A percentile compares a stretch with the other conserved stretches of the same genome.
Conservation (phyloP, 1,140 invertebrate species). For the Drosophila ercepeae region DNA sequence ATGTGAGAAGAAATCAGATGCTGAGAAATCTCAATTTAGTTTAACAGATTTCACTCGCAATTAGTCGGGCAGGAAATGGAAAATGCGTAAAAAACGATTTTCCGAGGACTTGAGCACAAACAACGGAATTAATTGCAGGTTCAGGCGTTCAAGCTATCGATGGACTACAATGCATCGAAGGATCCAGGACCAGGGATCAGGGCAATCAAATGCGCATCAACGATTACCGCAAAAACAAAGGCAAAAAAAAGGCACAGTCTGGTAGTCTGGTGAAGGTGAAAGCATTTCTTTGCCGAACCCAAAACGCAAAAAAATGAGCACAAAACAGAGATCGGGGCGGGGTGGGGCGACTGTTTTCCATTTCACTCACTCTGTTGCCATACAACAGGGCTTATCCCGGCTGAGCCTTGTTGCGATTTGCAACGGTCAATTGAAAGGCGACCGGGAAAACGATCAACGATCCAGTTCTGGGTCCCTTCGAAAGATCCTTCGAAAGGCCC, state of each 20-base stretch:
- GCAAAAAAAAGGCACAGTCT: constrained; percentile 11
- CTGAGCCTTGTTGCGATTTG: constrained; percentile 78
- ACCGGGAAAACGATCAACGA: constrained; percentile 67
- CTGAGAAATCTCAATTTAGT: constrained; percentile 3
- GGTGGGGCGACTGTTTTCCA: not conserved
- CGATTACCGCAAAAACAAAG: constrained; percentile 53
- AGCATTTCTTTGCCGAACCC: constrained; percentile 13
- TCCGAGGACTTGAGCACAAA: constrained; percentile 69
- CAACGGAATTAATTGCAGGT: constrained; percentile 36
- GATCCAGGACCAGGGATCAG: constrained; percentile 39
- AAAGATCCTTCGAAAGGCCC: constrained; percentile 3
- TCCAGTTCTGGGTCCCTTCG: constrained; percentile 1
- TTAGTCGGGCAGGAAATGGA: constrained; percentile 60
- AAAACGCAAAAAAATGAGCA: constrained; percentile 33
- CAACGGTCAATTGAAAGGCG: constrained; percentile 83
- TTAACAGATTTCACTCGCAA: constrained; percentile 79
- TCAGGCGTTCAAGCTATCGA: not conserved
- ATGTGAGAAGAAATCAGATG: constrained; percentile 13
- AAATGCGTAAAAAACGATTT: constrained; percentile 61
- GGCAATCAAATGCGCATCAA: constrained; percentile 81
- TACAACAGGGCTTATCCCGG: constrained; percentile 76
- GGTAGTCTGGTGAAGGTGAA: constrained; percentile 6
- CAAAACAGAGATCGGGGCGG: not conserved
- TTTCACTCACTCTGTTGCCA: constrained; percentile 24
- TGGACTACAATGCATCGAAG: not conserved